Base-by-base conservation (phyloP, 1,140 invertebrate genomes). In the Papilio helenus region DNA sequence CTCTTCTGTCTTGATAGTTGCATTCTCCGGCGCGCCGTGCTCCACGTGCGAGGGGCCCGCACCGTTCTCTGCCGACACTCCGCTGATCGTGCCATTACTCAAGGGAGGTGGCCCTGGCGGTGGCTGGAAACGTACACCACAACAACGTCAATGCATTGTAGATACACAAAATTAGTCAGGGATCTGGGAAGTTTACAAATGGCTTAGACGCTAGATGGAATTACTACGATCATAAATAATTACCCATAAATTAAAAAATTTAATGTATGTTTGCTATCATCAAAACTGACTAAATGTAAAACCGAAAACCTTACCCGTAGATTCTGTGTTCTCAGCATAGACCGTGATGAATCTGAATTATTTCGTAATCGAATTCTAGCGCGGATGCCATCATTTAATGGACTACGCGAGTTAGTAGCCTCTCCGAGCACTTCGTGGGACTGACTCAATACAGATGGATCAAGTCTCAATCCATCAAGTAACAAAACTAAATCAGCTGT, bases 371-470 rank as follows among this genome's bases (percentile, higher is more conserved):
- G 94, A 83, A 96, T 95, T 44, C 97, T 95, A 10, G 96, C 97
- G 34, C 97, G 92, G 51, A 97, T 95, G 10, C 97, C 97, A 9
- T 96, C 96, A 91, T 96, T 97, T 23, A 97, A 94, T 84, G 97
- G 95, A 87, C 95, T 96, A 46, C 96, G 82, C 9, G 87, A 86
- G 83, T 84, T 90, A 18, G 82, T 76, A 34, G 86, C 80, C 83
- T 93, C 93, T 29, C 88, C 90, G 23, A 89, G 80, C 34, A 89
- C 61, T 85, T 94, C 92, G 81, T 89, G 90, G 42, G 89, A 87
- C 78, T 93, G 92, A 71, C 81, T 88, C 76, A 94, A 82, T 68
- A 90, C 76, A 72, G 88, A 81, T 14, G 89, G 88, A 73, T 94
- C 93, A 83, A 94, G 88, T 88, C 89, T 86, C 79, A 94, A 83